Base-by-base conservation (phyloP, 2,888 invertebrate species). In the Neoascia interrupta region DNA sequence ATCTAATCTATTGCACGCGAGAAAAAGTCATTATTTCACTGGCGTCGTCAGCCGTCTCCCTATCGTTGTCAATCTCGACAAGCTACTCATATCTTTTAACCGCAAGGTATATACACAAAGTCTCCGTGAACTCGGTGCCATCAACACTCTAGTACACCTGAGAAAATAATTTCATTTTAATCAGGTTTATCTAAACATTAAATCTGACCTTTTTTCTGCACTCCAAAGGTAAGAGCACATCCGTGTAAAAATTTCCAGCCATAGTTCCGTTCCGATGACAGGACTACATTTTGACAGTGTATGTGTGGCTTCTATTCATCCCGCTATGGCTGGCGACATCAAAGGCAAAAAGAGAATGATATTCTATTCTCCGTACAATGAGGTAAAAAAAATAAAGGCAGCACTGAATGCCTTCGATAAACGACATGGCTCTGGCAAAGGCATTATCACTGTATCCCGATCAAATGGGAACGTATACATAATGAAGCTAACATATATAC, bases 111-210 rank as follows among this genome's bases (percentile, higher is more conserved):
- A n/a, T n/a, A n/a, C n/a, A n/a, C n/a, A n/a, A n/a, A n/a, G n/a
- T n/a, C n/a, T n/a, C n/a, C n/a, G n/a, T n/a, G n/a, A n/a, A n/a
- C n/a, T n/a, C n/a, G n/a, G 16, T 18, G 18, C n/a, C 56, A 54
- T 54, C 54, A 28, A 54, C 21, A 56, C 28, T 31, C 41, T 10
- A 19, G 41, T 28, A 56, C 56, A 56, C 58, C 58, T 58, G 19
- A 34, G 58, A 69, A 69, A 69, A 69, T 69, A 69, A 69, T 69
- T 69, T 58, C 34, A 43, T 69, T 69, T 70, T 75, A 75, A 75
- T 75, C 75, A 75, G 75, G 75, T 70, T 58, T 75, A 75, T 75
- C 75, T 75, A 70, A 75, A 75, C 75, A 75, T 75, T 75, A 75
- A 70, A 75, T 75, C 75, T 51, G 63, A 66, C 72, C 72, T 73